These are phyloP conservation scores for Aromia moschata DNA, from an alignment of 2,888 invertebrate species.

Conservation along the genomic window DNA sequence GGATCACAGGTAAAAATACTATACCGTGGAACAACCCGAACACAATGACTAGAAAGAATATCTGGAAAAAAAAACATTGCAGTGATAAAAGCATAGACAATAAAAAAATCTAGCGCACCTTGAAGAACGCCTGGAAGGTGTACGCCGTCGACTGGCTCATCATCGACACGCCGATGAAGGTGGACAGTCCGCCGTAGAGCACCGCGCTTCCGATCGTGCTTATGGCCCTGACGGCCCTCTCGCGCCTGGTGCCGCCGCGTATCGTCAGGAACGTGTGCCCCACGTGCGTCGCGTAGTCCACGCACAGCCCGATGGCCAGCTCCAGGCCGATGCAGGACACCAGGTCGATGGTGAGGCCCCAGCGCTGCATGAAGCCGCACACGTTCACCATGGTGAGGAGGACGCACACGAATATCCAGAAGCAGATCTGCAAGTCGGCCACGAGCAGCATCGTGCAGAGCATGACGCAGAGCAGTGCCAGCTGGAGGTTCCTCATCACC, in stretches of 20 bases:
- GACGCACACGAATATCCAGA: constrained; percentile 81
- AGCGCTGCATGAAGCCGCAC: constrained; percentile 80
- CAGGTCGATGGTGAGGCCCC: constrained; percentile 84
- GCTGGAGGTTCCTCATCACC: constrained; percentile 77
- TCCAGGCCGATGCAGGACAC: constrained; percentile 82
- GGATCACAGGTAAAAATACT: constrained; percentile 76
- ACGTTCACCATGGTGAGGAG: constrained; percentile 78
- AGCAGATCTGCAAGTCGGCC: constrained; percentile 78
- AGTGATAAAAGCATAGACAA: not conserved
- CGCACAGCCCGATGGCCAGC: constrained; percentile 82
- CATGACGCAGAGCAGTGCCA: constrained; percentile 83
- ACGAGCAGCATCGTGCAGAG: constrained; percentile 79
- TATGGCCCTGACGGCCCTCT: constrained; percentile 72
- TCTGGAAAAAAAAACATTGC: constrained; percentile 64
- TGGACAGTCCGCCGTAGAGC: constrained; percentile 80
- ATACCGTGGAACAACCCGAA: constrained; percentile 84
- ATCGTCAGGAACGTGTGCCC: constrained; percentile 81
- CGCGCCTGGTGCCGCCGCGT: constrained; percentile 65
- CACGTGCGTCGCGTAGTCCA: constrained; percentile 85
- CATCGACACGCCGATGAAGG: constrained; percentile 76
- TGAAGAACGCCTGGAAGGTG: constrained; percentile 79
- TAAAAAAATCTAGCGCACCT: no score
- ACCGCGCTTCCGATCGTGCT: constrained; percentile 81
- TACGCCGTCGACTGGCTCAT: constrained; percentile 78
- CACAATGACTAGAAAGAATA: constrained; percentile 78